Conservation (phyloP, 2,888 invertebrate species). For the Argyresthia albistria region DNA sequence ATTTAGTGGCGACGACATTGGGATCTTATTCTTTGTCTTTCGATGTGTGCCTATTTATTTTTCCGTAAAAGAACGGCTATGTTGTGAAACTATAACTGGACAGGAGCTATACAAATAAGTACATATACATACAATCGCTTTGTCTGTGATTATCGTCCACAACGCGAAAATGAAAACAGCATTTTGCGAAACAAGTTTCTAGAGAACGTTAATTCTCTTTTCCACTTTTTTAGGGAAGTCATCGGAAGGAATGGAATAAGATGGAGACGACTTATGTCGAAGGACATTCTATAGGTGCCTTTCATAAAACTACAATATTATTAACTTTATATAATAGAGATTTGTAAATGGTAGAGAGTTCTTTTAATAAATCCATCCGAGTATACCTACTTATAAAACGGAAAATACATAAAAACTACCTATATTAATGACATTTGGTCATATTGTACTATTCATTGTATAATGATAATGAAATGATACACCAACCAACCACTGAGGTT, state of each 20-base stretch:
- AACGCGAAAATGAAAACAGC: no score
- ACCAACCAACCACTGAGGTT: no score
- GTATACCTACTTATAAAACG: constrained; percentile 33
- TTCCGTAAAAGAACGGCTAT: no score
- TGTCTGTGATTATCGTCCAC: no score
- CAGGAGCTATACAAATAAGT: no score
- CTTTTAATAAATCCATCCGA: constrained; percentile 54
- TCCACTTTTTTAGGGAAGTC: not conserved
- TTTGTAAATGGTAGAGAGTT: constrained; percentile 56
- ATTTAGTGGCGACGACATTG: constrained; percentile 39
- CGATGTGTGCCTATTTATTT: no score
- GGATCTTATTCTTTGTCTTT: constrained; percentile 26
- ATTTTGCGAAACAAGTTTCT: constrained; percentile 8
- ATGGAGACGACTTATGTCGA: constrained; percentile 43
- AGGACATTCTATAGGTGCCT: constrained; percentile 67
- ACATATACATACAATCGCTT: no score
- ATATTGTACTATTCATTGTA: no score
- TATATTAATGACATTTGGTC: no score
- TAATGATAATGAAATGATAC: no score
- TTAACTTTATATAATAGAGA: constrained; percentile 42
- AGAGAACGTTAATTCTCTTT: not conserved
- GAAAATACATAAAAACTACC: constrained; percentile 20
- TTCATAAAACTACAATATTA: constrained; percentile 40
- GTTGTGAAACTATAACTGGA: no score
- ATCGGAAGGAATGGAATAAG: constrained; percentile 26